Evolutionary conservation across 1,140 invertebrate genomes (phyloP).

Genomic region (Seison nebaliae): DNA sequence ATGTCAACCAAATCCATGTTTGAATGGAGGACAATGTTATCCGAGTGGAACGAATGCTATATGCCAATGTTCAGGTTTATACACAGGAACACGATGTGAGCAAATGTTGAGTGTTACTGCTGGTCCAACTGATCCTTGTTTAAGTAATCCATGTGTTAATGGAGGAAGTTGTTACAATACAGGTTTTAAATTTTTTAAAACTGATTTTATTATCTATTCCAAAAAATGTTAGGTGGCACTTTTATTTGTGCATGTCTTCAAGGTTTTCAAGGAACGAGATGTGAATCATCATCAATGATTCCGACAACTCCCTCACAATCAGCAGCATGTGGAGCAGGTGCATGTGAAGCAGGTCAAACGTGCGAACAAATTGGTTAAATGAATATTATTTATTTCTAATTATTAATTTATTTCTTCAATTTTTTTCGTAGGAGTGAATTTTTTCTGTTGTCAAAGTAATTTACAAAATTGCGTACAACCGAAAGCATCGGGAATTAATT

Average conservation of each 20-base stretch:
- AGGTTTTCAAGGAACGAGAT: constrained; percentile 17
- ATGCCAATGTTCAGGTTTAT: constrained; percentile 11
- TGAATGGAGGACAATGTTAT: constrained; percentile 5
- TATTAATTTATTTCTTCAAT: too few relatives aligned
- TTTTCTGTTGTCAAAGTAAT: too few relatives aligned
- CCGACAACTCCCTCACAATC: too few relatives aligned
- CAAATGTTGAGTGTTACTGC: too few relatives aligned
- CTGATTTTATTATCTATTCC: too few relatives aligned
- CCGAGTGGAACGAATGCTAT: not conserved
- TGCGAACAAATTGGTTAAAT: too few relatives aligned
- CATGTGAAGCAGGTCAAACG: too few relatives aligned
- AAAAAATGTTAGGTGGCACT: not conserved
- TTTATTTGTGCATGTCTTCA: constrained; percentile 28
- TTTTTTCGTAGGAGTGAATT: too few relatives aligned
- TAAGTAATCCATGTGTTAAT: constrained; percentile 2
- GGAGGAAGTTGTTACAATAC: not conserved
- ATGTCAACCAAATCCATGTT: constrained; percentile 3
- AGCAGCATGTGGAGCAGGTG: too few relatives aligned
- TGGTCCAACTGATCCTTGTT: constrained; percentile 3
- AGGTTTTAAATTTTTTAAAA: too few relatives aligned
- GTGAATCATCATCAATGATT: constrained; percentile 33
- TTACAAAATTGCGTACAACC: constrained; percentile 58
- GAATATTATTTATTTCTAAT: too few relatives aligned
- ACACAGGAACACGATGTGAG: constrained; percentile 5
- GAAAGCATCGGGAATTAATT: constrained; percentile 64